A percentile compares a stretch with the other conserved stretches of the same genome.
Evolutionary conservation across 2,888 invertebrate genomes (phyloP).

Genomic region (Agelastica alni): DNA sequence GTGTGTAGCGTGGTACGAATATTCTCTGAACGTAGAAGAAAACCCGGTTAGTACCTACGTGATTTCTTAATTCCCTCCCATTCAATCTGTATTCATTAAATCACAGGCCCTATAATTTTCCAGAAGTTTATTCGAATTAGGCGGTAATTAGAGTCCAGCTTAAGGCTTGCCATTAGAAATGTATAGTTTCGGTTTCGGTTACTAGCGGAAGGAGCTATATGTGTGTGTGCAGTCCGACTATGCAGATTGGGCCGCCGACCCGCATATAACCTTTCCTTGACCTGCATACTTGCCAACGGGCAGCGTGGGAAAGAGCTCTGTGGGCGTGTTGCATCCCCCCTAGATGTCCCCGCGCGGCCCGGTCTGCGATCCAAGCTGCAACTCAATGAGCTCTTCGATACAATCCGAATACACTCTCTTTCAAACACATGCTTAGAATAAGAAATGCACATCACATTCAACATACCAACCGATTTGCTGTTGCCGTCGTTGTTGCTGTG

Average conservation of each 20-base stretch:
- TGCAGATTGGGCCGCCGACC: conserved; percentile 56
- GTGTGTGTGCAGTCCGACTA: conserved; percentile 41
- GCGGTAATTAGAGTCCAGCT: conserved; percentile 41
- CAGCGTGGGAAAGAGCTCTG: conserved; percentile 60
- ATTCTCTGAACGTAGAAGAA: conserved; percentile 18
- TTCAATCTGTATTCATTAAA: conserved; percentile 40
- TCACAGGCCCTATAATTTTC: conserved; percentile 46
- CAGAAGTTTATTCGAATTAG: conserved; percentile 46
- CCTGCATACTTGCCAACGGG: conserved; percentile 67
- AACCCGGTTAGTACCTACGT: too few species aligned
- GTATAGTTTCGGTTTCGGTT: conserved; percentile 35
- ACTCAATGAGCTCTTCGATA: conserved; percentile 56
- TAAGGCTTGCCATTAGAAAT: conserved; percentile 27
- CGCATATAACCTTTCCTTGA: conserved; percentile 66
- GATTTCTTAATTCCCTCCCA: conserved; percentile 30
- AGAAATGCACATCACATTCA: conserved; percentile 44
- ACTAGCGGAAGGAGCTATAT: conserved; percentile 45
- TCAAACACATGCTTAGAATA: conserved; percentile 57
- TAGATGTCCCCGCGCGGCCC: conserved; percentile 59
- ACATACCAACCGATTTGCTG: conserved; percentile 29
- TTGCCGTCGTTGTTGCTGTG: conserved; percentile 25
- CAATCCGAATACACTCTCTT: conserved; percentile 54
- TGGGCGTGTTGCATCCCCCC: conserved; percentile 59
- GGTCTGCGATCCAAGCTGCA: conserved; percentile 54
- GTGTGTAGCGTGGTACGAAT: conserved; percentile 32